Base-by-base conservation (phyloP, 2,888 invertebrate genomes). In the Drosophila colorata region DNA sequence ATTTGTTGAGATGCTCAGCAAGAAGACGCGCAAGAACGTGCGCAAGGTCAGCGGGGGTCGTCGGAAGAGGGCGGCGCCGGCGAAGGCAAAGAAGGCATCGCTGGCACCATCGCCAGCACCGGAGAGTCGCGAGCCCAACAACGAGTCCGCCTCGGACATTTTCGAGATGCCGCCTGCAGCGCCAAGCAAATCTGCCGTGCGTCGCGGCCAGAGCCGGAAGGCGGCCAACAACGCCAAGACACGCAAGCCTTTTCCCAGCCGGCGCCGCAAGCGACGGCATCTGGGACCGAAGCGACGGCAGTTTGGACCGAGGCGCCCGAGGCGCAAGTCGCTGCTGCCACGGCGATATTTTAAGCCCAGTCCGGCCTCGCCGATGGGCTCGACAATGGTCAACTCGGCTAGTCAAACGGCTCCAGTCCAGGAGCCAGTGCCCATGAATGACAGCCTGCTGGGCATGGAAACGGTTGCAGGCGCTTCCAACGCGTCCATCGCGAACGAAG, bases 1-100 rank as follows among this genome's bases (percentile, higher is more conserved):
- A 14, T 23, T 53, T 2, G 43, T 43, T 8, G 33, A 53, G 23
- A 14, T 43, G 53, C 43, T 53, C 23, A 20, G 2, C 14, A 33
- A 53, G 43, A 13, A 33, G 1, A 4, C 6, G 2, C 7, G 7
- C 7, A 33, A 6, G 20, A 5, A 0, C 3, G 20, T n/a, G 52
- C n/a, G 4, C 14, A 43, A 13, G 43, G 0, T 0, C 4, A 33
- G 1, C 0, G n/a, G 18, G 0, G 8, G 8, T 6, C 31, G 28
- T 6, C 40, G 31, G 0, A 16, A 16, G 38, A n/a, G 9, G 38
- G 38, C 16, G 9, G 1, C 16, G 9, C 1, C 16, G 2, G 2
- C 5, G 25, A 25, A 23, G 9, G 9, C 8, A 9, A 23, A 23
- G 37, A 13, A 14, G 14, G 37, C 8, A 7, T 1, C 14, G 14